phyloP scores from a whole-genome alignment of 2,888 invertebrate genomes.

The Melinopterus prodromus region DNA sequence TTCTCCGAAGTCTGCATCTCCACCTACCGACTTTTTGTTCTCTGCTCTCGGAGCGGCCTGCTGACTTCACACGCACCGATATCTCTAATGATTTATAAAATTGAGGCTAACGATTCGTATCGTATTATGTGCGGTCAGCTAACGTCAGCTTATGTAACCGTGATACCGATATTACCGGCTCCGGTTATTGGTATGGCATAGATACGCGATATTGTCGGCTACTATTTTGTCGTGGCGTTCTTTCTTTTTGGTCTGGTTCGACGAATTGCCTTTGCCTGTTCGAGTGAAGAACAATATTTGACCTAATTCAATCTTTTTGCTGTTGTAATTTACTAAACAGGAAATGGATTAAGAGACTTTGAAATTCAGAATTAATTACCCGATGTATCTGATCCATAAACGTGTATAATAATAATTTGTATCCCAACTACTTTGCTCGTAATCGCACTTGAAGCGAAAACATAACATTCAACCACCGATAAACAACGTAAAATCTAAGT shows the following conservation, averaged over 20 bases:
- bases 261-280: neutral
- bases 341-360: neutral
- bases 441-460: no score
- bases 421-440: no score
- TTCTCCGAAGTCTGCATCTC: neutral
- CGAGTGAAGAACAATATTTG: neutral
- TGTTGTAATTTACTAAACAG: neutral
- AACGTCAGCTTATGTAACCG: neutral
- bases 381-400: no score
- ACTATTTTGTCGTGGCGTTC: neutral
- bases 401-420: no score
- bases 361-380: no score
- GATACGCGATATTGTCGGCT: neutral
- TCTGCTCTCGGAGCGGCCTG: neutral
- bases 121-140: neutral
- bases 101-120: neutral
- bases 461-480: no score
- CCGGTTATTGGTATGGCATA: neutral
- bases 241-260: neutral
- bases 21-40: neutral
- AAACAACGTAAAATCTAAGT: no score
- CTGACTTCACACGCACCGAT: neutral
- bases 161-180: neutral
- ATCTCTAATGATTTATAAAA: conserved; percentile 4
- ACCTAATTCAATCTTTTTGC: neutral